phyloP scores from a whole-genome alignment of 1,140 invertebrate genomes.

The Bombyx mandarina region DNA sequence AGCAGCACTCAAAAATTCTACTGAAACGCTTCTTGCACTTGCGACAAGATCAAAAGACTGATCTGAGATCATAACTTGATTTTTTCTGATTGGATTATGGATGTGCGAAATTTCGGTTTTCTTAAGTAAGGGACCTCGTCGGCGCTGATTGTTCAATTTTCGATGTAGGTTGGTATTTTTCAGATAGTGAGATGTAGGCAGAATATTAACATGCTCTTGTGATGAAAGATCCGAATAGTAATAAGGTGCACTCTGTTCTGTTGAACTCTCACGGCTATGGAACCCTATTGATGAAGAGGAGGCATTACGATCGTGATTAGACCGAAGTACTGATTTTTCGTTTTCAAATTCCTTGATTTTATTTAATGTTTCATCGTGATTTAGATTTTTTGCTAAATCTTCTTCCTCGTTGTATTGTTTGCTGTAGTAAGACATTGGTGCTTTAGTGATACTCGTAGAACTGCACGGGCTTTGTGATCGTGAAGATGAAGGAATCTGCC shows the following conservation, averaged over 20 bases:
- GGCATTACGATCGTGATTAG: constrained; percentile 36
- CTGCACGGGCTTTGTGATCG: constrained; percentile 51
- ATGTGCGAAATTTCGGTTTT: constrained; percentile 84
- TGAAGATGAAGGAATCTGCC: constrained; percentile 28
- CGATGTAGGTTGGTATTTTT: constrained; percentile 67
- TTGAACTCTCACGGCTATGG: constrained; percentile 68
- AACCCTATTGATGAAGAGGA: constrained; percentile 50
- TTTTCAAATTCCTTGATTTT: constrained; percentile 66
- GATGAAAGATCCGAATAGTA: constrained; percentile 88
- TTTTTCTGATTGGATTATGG: constrained; percentile 80
- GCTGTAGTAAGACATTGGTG: constrained; percentile 64
- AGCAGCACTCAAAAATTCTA: constrained; percentile 76
- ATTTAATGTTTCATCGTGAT: constrained; percentile 43
- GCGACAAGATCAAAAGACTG: constrained; percentile 73
- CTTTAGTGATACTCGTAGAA: constrained; percentile 38
- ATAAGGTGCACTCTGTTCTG: constrained; percentile 81
- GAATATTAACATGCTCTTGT: constrained; percentile 65
- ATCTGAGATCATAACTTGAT: constrained; percentile 42
- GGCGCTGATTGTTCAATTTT: constrained; percentile 80
- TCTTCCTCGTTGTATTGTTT: constrained; percentile 60
- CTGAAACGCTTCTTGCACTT: constrained; percentile 76
- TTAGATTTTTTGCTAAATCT: constrained; percentile 50
- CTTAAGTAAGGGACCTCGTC: constrained; percentile 69
- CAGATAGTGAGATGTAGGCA: constrained; percentile 54
- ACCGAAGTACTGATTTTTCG: constrained; percentile 42